Conservation (phyloP, 2,113 vertebrate species). For the Coreoperca whiteheadi region DNA sequence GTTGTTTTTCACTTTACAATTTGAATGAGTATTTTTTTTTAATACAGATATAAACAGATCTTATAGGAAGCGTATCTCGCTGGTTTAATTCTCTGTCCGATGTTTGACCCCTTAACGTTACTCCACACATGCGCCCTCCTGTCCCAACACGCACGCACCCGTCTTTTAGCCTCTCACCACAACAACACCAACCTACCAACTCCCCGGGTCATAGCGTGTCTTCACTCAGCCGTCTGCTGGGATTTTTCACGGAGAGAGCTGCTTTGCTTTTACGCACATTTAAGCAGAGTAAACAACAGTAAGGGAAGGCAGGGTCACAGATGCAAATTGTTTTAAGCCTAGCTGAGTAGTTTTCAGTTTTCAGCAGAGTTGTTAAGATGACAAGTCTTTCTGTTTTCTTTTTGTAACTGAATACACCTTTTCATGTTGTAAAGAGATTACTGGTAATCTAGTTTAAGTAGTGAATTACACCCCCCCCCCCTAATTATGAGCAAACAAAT, state of each 20-base stretch:
- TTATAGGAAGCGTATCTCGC: background rate
- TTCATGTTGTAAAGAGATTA: background rate
- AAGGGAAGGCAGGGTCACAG: background rate
- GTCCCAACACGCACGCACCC: background rate
- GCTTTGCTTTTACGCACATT: constrained; percentile 30
- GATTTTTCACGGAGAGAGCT: background rate
- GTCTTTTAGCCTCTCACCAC: background rate
- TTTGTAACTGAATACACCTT: background rate
- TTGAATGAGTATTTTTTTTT: background rate
- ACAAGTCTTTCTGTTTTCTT: background rate
- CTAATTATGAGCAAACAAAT: too few relatives aligned
- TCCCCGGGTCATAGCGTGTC: background rate
- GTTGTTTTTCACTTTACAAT: background rate
- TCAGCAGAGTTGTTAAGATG: background rate
- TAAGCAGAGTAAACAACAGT: background rate
- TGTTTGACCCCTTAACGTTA: background rate
- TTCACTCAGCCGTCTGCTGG: background rate
- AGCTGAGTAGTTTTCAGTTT: background rate
- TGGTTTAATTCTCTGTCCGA: background rate
- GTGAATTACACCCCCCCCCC: background rate
- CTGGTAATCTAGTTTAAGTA: background rate
- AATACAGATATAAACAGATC: background rate
- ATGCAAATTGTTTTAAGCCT: background rate
- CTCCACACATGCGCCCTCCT: background rate
- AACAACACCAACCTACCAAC: background rate